Evolutionary conservation across 2,888 invertebrate genomes (phyloP).

Genomic region (Phymatocera aterrima): DNA sequence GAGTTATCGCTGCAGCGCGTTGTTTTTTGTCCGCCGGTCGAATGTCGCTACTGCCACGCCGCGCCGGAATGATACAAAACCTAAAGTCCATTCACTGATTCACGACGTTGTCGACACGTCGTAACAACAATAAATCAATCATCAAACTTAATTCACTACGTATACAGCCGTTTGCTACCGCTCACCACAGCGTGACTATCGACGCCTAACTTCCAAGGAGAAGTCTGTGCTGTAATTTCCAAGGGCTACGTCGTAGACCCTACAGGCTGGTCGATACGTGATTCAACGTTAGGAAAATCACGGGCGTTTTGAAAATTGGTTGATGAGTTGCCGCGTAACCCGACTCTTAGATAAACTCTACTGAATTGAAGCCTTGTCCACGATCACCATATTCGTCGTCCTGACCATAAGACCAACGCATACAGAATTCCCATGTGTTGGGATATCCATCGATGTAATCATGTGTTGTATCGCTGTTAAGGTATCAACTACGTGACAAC

Average conservation of each 20-base stretch:
- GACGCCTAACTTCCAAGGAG: constrained; percentile 1
- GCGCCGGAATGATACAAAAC: background rate
- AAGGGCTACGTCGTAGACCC: background rate
- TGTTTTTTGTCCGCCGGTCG: constrained; percentile 7
- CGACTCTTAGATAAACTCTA: too few relatives aligned
- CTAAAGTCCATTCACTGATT: constrained; percentile 42
- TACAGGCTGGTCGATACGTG: background rate
- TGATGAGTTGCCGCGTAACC: background rate
- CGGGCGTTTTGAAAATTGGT: background rate
- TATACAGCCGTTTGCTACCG: constrained; percentile 26
- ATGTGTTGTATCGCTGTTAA: too few relatives aligned
- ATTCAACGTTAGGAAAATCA: background rate
- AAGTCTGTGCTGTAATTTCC: background rate
- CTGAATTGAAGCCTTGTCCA: too few relatives aligned
- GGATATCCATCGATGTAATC: too few relatives aligned
- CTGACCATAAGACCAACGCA: too few relatives aligned
- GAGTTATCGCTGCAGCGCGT: background rate
- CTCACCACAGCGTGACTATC: constrained; percentile 27
- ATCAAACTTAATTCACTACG: constrained; percentile 25
- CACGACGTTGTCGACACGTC: constrained; percentile 11
- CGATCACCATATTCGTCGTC: too few relatives aligned
- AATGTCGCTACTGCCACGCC: constrained; percentile 7
- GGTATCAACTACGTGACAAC: too few relatives aligned
- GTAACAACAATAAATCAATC: constrained; percentile 40
- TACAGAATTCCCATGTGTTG: too few relatives aligned